Evolutionary conservation across 1,140 invertebrate species (phyloP), one percentile per base, ranked within the genome.

Genomic region (Cotesia vestalis): DNA sequence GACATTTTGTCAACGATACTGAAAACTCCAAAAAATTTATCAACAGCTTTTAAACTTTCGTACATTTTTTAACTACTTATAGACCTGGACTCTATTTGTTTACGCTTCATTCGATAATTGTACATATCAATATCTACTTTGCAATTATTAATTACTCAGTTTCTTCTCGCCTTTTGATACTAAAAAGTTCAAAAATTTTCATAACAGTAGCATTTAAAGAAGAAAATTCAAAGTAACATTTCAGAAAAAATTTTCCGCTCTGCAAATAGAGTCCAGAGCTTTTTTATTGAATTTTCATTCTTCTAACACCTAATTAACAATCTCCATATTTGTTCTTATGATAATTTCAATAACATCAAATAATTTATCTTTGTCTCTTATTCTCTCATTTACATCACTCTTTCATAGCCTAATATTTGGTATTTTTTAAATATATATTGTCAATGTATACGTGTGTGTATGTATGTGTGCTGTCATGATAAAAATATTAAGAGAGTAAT

Each of bases 301-400:
- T 73, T 76, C 79, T 82, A 83, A 75, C 75, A 81, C 75, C 81
- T 84, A 82, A 76, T 83, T 81, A 83, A 84, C 80, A 84, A 83
- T 78, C 73, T 75, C 60, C 60, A 64, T 59, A 17, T 52, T 70
- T 73, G 53, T 4, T 36, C 62, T 59, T 71, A 68, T 72, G 64
- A 61, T 63, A 53, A 62, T 71, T 52, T 52, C 64, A 64, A 55
- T 75, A 77, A 78, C 75, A 72, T 60, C 60, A 75, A 72, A 73
- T 78, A 71, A 71, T 73, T 67, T 61, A 74, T 75, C 40, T 75
- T 61, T 69, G 52, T 74, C n/a, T 59, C 60, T 17, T 60, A 64
- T 46, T 12, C 35, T 62, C 62, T 34, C 70, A 46, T 67, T 52
- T 59, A 57, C 35, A 70, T 66, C 14, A 17, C 11, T 59, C 53